Conservation (phyloP, 2,113 vertebrate genomes). For the Delphinapterus leucas region DNA sequence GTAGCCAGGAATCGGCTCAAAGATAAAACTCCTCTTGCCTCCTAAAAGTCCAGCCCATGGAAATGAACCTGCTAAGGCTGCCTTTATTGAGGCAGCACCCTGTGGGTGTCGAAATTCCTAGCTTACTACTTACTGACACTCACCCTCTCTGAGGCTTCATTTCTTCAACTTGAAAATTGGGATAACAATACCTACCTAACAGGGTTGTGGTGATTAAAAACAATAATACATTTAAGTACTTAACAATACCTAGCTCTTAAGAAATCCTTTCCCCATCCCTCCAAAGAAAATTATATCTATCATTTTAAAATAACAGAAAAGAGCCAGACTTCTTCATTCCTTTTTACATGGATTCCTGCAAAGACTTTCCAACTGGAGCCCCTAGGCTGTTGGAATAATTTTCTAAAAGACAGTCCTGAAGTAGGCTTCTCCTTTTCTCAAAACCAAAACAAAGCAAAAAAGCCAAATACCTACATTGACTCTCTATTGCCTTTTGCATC, state of each 20-base stretch:
- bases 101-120: background rate
- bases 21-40: background rate
- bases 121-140: background rate
- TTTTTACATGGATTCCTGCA: conserved; percentile 14
- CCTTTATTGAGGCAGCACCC: background rate
- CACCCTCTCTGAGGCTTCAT: background rate
- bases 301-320: conserved; percentile 36
- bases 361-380: conserved; percentile 3
- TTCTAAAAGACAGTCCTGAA: conserved; percentile 43
- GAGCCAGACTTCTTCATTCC: background rate
- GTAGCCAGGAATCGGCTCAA: conserved; percentile 25
- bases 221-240: background rate
- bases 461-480: background rate
- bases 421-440: background rate
- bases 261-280: background rate
- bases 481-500: background rate
- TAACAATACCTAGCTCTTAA: conserved; percentile 21
- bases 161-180: background rate
- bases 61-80: background rate
- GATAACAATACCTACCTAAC: background rate
- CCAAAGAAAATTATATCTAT: conserved; percentile 37
- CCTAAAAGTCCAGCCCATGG: background rate
- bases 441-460: conserved; percentile 13
- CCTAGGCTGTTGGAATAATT: background rate
- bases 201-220: background rate